Evolutionary conservation across 1,140 invertebrate species (phyloP).

Genomic region (Orchesella cincta): DNA sequence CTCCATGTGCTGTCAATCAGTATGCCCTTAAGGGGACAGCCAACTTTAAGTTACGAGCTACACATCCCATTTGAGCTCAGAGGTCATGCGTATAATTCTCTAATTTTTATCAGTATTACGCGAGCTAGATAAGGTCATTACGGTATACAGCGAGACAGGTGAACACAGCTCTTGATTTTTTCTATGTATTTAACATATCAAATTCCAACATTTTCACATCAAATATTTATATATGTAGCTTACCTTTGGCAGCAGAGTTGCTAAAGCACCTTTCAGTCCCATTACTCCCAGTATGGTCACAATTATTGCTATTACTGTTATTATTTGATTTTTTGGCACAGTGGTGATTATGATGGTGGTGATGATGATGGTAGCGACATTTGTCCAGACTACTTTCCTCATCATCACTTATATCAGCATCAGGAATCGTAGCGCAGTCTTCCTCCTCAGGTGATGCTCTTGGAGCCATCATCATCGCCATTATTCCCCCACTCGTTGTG

Average conservation of each 20-base stretch:
- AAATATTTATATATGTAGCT: no score
- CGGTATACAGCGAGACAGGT: no score
- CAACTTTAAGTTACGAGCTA: no score
- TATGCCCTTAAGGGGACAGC: no score
- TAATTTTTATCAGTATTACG: no score
- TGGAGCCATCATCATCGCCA: constrained; percentile 36
- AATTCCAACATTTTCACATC: no score
- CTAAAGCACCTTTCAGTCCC: constrained; percentile 49
- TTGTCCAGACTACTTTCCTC: constrained; percentile 31
- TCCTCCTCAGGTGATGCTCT: constrained; percentile 49
- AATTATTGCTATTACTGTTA: constrained; percentile 13
- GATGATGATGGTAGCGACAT: constrained; percentile 20
- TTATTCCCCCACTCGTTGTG: not conserved
- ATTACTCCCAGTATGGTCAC: not conserved
- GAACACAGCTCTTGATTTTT: no score
- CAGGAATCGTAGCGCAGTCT: constrained; percentile 35
- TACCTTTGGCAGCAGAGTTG: constrained; percentile 46
- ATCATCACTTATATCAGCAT: constrained; percentile 43
- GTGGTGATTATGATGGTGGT: constrained; percentile 1
- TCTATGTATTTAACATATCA: no score
- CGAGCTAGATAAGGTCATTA: no score
- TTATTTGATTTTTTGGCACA: constrained; percentile 43
- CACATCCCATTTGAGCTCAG: no score
- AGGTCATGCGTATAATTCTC: no score
- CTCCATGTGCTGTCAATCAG: no score